Base-by-base conservation (phyloP, 2,797 vertebrate species). In the Huso huso region DNA sequence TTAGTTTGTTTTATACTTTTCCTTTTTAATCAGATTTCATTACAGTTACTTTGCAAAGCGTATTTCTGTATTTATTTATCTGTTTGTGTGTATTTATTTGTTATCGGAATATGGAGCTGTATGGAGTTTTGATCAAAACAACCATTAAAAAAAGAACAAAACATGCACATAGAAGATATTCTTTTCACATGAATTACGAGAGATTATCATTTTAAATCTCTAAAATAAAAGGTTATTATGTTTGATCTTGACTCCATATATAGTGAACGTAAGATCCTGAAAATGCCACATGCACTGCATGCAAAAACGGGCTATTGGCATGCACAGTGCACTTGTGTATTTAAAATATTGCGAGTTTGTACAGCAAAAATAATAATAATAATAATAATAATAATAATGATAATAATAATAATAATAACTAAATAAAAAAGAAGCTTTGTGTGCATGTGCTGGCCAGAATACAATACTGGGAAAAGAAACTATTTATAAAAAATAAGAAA, bases 361-460 rank as follows among this genome's bases (percentile, higher is more conserved):
- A 85, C 82, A 86, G 85, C 83, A 78, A 76, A 76, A 78, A 75
- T 77, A 83, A 71, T 48, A 62, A 10, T 0, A 37, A 58, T 58
- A 58, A 58, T 58, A 82, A 77, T 81, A 77, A 68, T 37, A 71
- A 66, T 68, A 81, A 76, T 68, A 67, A 72, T 74, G 73, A 66
- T 23, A 74, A 62, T 10, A 58, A 58, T 12, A 58, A 6, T 12
- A 10, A 58, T 61, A 67, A 66, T 63, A 51, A 7, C 6, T 50
- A 62, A 18, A 10, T 18, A 60, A 37, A 68, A 68, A 75, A 74
- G 80, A 82, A 75, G 83, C 88, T 83, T 82, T 84, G 90, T 91
- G 89, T 94, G 93, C 93, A 96, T 95, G 93, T 93, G 91, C 90
- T 89, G 91, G 91, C 88, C 88, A 86, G 81, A 84, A 82, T 82